Base-by-base conservation (phyloP, 2,888 invertebrate species). In the Orthosia cruda region DNA sequence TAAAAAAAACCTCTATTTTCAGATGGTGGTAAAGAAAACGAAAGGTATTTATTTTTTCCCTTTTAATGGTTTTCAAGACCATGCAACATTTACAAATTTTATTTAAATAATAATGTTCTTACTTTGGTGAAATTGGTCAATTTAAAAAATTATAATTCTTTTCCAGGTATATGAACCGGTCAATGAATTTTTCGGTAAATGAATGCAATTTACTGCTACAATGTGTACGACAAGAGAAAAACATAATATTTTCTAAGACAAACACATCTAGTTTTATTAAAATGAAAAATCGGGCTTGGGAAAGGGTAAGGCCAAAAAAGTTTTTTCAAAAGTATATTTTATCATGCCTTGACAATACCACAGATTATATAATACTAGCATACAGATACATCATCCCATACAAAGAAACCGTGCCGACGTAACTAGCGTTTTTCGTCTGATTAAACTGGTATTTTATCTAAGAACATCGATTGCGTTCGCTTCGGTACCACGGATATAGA, bases 141-240 rank as follows among this genome's bases (percentile, higher is more conserved):
- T 75, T 75, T 57, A 26, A 4, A 7, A 7, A 13, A 20, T 32
- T 9, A 3, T 40, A 16, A 59, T 64, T 62, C 20, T 74, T 86
- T 49, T 72, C 9, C 9, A 91, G 88, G 71, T 74, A 59, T 32
- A 40, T 79, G 1, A 86, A 80, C 65, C 79, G 86, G 2, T 79
- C 93, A 52, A 77, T 90, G 12, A 94, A 95, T 73, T 96, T 96
- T 83, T 91, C 94, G 2, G 91, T 94, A 1, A 87, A 92, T 74
- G 96, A 96, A 77, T 94, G 94, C 74, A 91, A 88, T 76, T 84
- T 96, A 2, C 85, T 96, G 16, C 85, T 96, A 13, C 91, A 94
- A 81, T 96, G 95, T 88, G 94, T 95, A 3, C 91, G 91, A 77
- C 88, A 91, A 77, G 96, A 96, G 83, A 95, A 94, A 75, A 90